Evolutionary conservation across 1,140 invertebrate species (phyloP), one percentile per base, ranked within the genome.

Genomic region (Proales similis): DNA sequence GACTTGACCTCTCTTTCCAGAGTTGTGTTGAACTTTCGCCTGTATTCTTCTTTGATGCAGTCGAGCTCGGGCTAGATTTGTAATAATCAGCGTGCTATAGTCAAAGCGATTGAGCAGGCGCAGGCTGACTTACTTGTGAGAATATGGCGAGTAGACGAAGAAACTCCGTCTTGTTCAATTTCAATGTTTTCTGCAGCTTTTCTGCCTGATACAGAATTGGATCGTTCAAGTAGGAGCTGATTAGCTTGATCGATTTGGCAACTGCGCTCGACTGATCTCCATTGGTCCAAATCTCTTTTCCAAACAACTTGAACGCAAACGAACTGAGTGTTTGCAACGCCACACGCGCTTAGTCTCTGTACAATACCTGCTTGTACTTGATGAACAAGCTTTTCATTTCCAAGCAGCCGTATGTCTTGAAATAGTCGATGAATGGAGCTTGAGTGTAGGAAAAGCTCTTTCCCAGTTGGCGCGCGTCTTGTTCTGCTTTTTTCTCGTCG

Each of bases 111-210:
- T n/a, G n/a, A n/a, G n/a, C n/a, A n/a, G n/a, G n/a, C n/a, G n/a
- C n/a, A n/a, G n/a, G 22, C 20, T 4, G 12, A 24, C 46, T 48
- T 14, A 53, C 48, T 17, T 53, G 12, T 11, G 51, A n/a, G 17
- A 42, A 29, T 26, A 57, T 57, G 19, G 51, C 51, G 9, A 57
- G 27, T n/a, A 57, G 22, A 7, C 51, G n/a, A n/a, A 57, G 29
- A 43, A 57, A 57, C 36, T 57, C 51, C 2, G 33, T 24, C 20
- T 57, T 57, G 12, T 43, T 57, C 11, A 27, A n/a, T 42, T 57
- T 57, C 36, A 42, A 57, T n/a, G 14, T 26, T 57, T 57, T 57
- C n/a, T 57, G 51, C 17, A 57, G 27, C 32, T 57, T 57, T n/a
- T 57, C 51, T 9, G 36, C 32, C 30, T 57, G 29, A 24, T 42